phyloP scores from a whole-genome alignment of 2,888 invertebrate genomes.

The Drosophila robusta region DNA sequence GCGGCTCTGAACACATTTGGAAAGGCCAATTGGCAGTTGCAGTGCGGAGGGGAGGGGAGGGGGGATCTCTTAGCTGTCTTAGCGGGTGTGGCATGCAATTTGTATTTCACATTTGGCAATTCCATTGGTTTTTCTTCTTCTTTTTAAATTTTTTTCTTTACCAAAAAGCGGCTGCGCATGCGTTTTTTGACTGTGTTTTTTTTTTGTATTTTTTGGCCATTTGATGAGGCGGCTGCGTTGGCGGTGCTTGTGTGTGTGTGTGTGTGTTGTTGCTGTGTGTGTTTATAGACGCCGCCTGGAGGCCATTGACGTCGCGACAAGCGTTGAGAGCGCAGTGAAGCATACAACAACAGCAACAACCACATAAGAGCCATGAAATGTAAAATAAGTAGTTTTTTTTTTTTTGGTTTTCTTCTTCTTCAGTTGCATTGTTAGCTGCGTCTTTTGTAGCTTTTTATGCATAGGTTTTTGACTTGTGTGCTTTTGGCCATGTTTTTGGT shows the following conservation, averaged over 20 bases:
- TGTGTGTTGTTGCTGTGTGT: conserved; percentile 5
- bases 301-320: conserved; percentile 68
- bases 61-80: conserved; percentile 5
- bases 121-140: conserved; percentile 33
- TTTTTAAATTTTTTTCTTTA: conserved; percentile 10
- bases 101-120: conserved; percentile 74
- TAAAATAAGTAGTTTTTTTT: conserved; percentile 31
- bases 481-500: conserved; percentile 34
- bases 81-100: conserved; percentile 71
- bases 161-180: conserved; percentile 48
- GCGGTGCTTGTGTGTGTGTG: conserved; percentile 1
- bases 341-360: conserved; percentile 43
- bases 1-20: conserved; percentile 36
- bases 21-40: conserved; percentile 59
- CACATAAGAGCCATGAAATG: conserved; percentile 49
- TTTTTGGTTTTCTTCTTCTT: conserved; percentile 8
- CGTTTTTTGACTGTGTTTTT: conserved; percentile 38
- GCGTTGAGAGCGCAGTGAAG: conserved; percentile 63
- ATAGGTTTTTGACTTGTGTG: conserved; percentile 53
- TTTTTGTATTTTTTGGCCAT: conserved; percentile 46
- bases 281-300: conserved; percentile 52
- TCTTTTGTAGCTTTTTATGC: conserved; percentile 28
- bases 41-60: background rate
- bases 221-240: conserved; percentile 49
- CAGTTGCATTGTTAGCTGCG: conserved; percentile 59